Evolutionary conservation across 2,113 vertebrate genomes (phyloP).

Genomic region (Electrona antarctica): DNA sequence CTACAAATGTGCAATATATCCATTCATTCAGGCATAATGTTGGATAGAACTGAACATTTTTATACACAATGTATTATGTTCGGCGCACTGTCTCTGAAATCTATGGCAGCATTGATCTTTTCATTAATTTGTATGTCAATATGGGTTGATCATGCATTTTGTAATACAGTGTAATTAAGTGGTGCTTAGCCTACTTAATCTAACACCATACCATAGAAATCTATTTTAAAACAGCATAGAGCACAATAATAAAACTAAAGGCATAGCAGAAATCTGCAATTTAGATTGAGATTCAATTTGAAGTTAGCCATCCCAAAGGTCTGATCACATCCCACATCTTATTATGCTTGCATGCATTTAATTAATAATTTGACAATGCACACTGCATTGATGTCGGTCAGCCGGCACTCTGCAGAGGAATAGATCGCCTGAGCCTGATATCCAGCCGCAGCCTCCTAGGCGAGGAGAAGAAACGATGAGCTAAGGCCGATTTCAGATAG

Average conservation of each 20-base stretch:
- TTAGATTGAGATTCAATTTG: constrained; percentile 66
- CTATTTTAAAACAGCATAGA: constrained; percentile 39
- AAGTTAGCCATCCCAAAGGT: constrained; percentile 58
- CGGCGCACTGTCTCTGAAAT: no score
- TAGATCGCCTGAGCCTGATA: constrained; percentile 66
- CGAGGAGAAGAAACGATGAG: constrained; percentile 64
- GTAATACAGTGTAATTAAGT: no score
- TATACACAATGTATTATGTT: background rate
- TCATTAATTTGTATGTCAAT: constrained; percentile 2
- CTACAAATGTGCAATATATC: no score
- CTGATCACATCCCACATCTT: constrained; percentile 63
- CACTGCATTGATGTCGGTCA: constrained; percentile 65
- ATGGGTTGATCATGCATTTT: background rate
- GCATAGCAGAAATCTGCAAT: constrained; percentile 55
- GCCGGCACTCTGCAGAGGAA: constrained; percentile 56
- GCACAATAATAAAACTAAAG: constrained; percentile 41
- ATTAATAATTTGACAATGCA: constrained; percentile 72
- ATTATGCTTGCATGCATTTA: constrained; percentile 70
- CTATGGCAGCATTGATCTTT: no score
- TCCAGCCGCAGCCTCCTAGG: constrained; percentile 52
- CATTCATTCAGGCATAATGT: background rate
- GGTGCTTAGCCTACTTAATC: no score
- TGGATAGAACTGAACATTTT: background rate
- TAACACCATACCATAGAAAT: background rate
- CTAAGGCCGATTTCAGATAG: constrained; percentile 73